These are phyloP conservation scores for Phthorimaea operculella DNA, from an alignment of 1,140 invertebrate genomes.

Conservation along the genomic window DNA sequence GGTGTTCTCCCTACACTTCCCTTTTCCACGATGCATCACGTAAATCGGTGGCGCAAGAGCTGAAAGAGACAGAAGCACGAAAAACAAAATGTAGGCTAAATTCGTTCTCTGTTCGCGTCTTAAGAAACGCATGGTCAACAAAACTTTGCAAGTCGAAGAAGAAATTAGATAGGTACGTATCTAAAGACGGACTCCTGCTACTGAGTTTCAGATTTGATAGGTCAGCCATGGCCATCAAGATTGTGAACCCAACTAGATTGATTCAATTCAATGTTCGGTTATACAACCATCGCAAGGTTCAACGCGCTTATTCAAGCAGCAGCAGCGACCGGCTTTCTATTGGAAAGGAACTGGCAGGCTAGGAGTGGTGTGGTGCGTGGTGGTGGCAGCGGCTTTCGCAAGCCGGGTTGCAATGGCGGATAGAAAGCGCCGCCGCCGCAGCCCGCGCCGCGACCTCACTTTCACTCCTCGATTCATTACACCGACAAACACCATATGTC, in stretches of 20 bases:
- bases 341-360: constrained; percentile 9
- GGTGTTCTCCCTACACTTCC: constrained; percentile 35
- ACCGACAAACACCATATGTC: not conserved
- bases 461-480: constrained; percentile 32
- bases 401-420: constrained; percentile 30
- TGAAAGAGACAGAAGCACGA: constrained; percentile 27
- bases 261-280: not conserved
- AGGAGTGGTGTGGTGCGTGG: constrained; percentile 2
- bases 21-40: constrained; percentile 33
- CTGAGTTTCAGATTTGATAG: too few species aligned
- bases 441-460: constrained; percentile 43
- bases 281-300: constrained; percentile 3
- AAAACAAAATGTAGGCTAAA: not conserved
- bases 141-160: too few species aligned
- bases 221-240: too few species aligned
- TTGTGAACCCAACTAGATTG: not conserved
- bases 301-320: not conserved
- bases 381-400: constrained; percentile 39
- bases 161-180: too few species aligned
- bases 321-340: constrained; percentile 11
- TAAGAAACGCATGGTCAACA: not conserved
- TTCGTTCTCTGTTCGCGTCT: not conserved
- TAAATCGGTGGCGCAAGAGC: constrained; percentile 38
- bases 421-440: constrained; percentile 45
- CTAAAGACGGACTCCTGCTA: too few species aligned